Percentiles rank a stretch among this genome's conserved stretches.
Conservation (phyloP, 2,888 invertebrate genomes). For the Dryobotodes eremita region DNA sequence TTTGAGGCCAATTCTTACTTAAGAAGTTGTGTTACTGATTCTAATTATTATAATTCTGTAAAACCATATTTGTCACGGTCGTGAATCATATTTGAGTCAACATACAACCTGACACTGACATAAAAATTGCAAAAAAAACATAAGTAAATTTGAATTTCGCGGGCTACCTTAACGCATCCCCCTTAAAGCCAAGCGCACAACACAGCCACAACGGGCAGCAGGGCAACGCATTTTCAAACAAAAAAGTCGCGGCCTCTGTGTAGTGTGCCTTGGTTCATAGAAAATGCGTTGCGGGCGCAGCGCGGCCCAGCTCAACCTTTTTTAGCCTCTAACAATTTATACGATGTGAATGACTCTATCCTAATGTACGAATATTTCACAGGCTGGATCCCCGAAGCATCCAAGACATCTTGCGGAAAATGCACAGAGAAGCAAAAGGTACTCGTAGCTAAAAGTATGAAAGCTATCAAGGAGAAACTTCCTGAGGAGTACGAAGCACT, state of each 20-base stretch:
- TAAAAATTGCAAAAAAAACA: too few relatives aligned
- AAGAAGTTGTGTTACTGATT: too few relatives aligned
- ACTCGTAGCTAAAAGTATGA: slow-evolving; percentile 89
- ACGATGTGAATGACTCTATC: background rate
- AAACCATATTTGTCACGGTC: too few relatives aligned
- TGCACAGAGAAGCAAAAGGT: slow-evolving; percentile 92
- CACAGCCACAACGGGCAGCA: background rate
- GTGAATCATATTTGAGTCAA: too few relatives aligned
- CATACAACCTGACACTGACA: too few relatives aligned
- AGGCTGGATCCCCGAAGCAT: slow-evolving; percentile 77
- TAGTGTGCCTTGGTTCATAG: background rate
- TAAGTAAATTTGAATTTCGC: too few relatives aligned
- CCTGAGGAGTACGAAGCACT: slow-evolving; percentile 91
- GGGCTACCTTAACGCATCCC: too few relatives aligned
- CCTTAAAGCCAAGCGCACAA: background rate
- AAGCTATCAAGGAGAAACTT: slow-evolving; percentile 90
- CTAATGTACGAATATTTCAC: background rate
- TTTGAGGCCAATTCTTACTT: too few relatives aligned
- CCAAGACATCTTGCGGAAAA: slow-evolving; percentile 88
- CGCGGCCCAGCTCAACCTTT: background rate
- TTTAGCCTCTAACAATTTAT: background rate
- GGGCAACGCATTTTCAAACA: background rate
- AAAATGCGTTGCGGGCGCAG: background rate
- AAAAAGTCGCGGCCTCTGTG: background rate
- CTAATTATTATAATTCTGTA: too few relatives aligned